Base-by-base conservation (phyloP, 2,797 vertebrate species). In the Xyrichtys novacula region DNA sequence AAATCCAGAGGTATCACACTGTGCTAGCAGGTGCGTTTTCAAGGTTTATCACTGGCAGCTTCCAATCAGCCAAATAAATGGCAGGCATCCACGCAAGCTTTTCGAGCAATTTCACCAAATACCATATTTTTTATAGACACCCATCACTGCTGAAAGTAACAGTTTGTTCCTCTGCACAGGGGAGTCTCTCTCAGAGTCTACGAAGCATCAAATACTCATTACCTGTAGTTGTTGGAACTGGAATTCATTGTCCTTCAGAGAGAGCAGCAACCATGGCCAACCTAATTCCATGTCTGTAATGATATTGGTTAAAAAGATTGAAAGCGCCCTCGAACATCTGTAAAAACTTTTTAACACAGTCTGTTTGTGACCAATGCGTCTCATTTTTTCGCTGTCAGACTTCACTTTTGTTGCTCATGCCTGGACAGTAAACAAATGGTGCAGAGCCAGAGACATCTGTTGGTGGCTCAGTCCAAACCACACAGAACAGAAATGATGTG, bases 41-140 rank as follows among this genome's bases (percentile, higher is more conserved):
- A 55, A 50, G 34, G 54, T 56, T 58, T 67, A 63, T n/a, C 23
- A 50, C 31, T 43, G 49, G 44, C 46, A 62, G 39, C 56, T 61
- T 65, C 23, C 23, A 52, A 69, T 68, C 47, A 54, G 14, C 55
- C 25, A 72, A 60, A 64, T 20, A 47, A 59, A 67, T 70, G 25
- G 2, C 9, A 32, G 28, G 15, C 36, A 25, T 59, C 29, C 42
- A 54, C 12, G 32, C 7, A 64, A 20, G 28, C 43, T 32, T 31
- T 7, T 17, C 16, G 32, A 52, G 34, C 10, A 48, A 20, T 54
- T 48, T 46, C 12, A 5, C 9, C 12, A 46, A 46, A 25, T 40
- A 15, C 40, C 17, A n/a, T 11, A 29, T 55, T 56, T 56, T 11
- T 25, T 19, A 7, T 31, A 25, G 7, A 49, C 0, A 23, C 22